A percentile compares a stretch with the other conserved stretches of the same genome.
Conservation (phyloP, 2,888 invertebrate genomes). For the Lagria hirta region DNA sequence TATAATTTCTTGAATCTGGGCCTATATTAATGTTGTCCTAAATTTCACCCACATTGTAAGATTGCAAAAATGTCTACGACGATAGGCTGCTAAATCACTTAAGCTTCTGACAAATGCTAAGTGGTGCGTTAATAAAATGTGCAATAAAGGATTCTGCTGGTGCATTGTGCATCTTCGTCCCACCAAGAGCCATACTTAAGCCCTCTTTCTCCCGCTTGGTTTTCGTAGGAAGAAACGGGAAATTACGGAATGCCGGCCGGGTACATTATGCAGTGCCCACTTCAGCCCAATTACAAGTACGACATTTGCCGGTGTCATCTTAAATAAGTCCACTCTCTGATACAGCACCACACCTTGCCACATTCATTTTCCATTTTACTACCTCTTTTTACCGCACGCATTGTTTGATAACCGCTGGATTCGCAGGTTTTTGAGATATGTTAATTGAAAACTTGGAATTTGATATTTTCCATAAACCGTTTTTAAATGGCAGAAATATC, state of each 20-base stretch:
- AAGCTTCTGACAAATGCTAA: conserved; percentile 23
- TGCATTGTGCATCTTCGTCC: conserved; percentile 7
- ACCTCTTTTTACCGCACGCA: conserved; percentile 21
- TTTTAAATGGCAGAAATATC: no score
- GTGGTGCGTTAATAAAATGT: conserved; percentile 21
- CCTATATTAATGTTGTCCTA: no score
- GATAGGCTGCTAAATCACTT: conserved; percentile 23
- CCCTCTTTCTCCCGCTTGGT: conserved; percentile 8
- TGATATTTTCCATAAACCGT: no score
- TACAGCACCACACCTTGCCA: conserved; percentile 41
- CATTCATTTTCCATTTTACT: conserved; percentile 26
- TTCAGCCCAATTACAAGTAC: conserved; percentile 47
- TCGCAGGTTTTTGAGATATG: no score
- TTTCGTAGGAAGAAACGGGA: conserved; percentile 23
- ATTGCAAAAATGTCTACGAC: no score
- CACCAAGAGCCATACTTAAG: conserved; percentile 2
- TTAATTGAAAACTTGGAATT: no score
- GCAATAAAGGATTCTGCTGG: conserved; percentile 15
- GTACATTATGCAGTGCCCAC: conserved; percentile 46
- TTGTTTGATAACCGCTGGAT: conserved; percentile 27
- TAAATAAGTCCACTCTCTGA: conserved; percentile 44
- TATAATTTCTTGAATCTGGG: no score
- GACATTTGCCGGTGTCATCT: conserved; percentile 45
- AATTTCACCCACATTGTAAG: no score
- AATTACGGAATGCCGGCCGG: conserved; percentile 22